phyloP scores from a whole-genome alignment of 2,797 vertebrate species.

The Gymnocypris eckloni region DNA sequence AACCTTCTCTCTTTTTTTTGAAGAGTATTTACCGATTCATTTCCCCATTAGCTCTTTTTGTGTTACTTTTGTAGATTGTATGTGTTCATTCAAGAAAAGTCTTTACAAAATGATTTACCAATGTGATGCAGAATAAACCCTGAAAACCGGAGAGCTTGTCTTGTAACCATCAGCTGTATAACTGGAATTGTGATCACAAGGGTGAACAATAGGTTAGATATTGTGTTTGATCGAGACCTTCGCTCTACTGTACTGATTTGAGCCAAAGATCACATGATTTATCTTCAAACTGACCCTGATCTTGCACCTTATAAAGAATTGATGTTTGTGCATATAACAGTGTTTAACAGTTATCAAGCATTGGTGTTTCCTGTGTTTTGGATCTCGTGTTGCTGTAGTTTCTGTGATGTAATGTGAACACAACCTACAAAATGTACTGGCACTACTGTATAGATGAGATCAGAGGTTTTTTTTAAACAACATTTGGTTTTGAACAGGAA shows the following conservation, averaged over 20 bases:
- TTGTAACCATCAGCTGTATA: constrained; percentile 12
- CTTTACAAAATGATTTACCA: not conserved
- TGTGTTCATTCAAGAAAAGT: constrained; percentile 6
- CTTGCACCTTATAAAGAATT: constrained; percentile 32
- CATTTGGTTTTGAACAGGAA: constrained; percentile 13
- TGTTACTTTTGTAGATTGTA: constrained; percentile 36
- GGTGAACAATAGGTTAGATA: not conserved
- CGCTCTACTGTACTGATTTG: constrained; percentile 34
- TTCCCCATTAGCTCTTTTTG: constrained; percentile 38
- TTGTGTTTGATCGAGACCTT: constrained; percentile 32
- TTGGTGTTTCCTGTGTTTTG: constrained; percentile 41
- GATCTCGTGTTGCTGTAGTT: constrained; percentile 23
- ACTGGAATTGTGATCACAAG: constrained; percentile 19
- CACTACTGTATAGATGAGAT: constrained; percentile 26
- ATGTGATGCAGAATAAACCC: constrained; percentile 11
- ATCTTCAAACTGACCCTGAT: constrained; percentile 16
- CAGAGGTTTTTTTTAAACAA: not conserved
- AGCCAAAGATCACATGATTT: constrained; percentile 57
- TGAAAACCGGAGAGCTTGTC: not conserved
- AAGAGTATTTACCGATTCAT: constrained; percentile 33
- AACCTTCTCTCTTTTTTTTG: constrained; percentile 28
- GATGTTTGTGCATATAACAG: constrained; percentile 32
- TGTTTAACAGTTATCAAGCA: constrained; percentile 40
- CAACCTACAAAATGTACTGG: constrained; percentile 42
- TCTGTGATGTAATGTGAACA: constrained; percentile 50